Evolutionary conservation across 2,797 vertebrate genomes (phyloP).

Genomic region (Myotis daubentonii): DNA sequence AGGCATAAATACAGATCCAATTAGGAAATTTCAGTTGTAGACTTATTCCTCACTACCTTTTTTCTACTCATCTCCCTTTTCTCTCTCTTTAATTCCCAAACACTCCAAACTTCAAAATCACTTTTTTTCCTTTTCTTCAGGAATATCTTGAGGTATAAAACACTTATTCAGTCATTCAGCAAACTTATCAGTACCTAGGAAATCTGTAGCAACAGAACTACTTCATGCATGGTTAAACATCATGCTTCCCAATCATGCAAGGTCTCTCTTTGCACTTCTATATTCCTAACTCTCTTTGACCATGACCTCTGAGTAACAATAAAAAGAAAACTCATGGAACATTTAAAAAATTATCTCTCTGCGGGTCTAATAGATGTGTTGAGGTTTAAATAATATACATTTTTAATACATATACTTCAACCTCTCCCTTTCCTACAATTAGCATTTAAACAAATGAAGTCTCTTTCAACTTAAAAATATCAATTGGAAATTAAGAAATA

Average conservation of each 20-base stretch:
- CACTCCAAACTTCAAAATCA: background rate
- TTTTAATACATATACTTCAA: background rate
- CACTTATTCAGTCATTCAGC: background rate
- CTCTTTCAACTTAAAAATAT: background rate
- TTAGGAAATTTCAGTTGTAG: background rate
- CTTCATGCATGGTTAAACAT: background rate
- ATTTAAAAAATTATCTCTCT: background rate
- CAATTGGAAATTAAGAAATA: background rate
- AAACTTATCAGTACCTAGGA: background rate
- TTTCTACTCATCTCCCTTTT: background rate
- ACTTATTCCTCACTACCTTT: background rate
- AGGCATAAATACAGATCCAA: background rate
- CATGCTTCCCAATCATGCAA: background rate
- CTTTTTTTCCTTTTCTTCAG: background rate
- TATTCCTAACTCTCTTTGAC: background rate
- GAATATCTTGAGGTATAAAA: background rate
- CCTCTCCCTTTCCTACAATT: background rate
- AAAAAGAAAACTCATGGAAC: background rate
- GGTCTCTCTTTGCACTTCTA: background rate
- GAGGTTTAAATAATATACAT: background rate
- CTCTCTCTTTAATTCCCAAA: background rate
- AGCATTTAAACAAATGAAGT: conserved; percentile 12
- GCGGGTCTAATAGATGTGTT: background rate
- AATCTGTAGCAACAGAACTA: background rate
- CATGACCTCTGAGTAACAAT: background rate